phyloP scores from a whole-genome alignment of 2,888 invertebrate genomes.

The Hemistola chrysoprasaria region DNA sequence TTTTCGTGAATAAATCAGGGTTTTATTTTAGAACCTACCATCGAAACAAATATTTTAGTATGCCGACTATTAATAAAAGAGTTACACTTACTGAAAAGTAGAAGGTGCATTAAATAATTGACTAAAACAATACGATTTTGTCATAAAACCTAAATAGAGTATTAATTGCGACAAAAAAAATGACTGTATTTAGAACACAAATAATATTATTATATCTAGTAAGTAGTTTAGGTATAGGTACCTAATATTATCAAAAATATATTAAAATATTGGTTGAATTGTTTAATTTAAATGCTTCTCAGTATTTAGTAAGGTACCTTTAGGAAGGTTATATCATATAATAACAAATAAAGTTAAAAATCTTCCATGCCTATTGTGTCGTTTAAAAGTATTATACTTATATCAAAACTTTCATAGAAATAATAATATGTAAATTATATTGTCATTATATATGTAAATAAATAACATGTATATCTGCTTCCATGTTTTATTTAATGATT shows the following conservation, averaged over 20 bases:
- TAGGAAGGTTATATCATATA: no score
- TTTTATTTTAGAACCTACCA: no score
- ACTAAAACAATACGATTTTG: conserved; percentile 47
- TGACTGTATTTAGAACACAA: conserved; percentile 42
- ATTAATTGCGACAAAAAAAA: conserved; percentile 38
- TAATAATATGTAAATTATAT: conserved; percentile 48
- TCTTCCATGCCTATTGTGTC: conserved; percentile 48
- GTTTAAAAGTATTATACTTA: conserved; percentile 43
- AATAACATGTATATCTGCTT: conserved; percentile 65
- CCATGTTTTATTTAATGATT: conserved; percentile 49
- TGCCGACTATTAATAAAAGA: no score
- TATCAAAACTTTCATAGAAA: conserved; percentile 49
- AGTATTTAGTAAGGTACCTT: conserved; percentile 9
- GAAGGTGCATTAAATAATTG: conserved; percentile 62
- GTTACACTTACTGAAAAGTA: no score
- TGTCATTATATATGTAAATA: conserved; percentile 57
- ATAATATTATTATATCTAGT: conserved; percentile 27
- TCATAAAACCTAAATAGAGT: conserved; percentile 16
- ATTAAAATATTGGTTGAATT: conserved; percentile 20
- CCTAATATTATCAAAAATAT: conserved; percentile 24
- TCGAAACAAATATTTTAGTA: no score
- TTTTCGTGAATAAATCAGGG: no score
- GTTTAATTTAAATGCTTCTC: conserved; percentile 23
- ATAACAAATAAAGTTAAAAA: no score
- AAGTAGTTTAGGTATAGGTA: conserved; percentile 34